These are phyloP conservation scores for Fragum whitleyi DNA, from an alignment of 2,888 invertebrate species.

Conservation along the genomic window DNA sequence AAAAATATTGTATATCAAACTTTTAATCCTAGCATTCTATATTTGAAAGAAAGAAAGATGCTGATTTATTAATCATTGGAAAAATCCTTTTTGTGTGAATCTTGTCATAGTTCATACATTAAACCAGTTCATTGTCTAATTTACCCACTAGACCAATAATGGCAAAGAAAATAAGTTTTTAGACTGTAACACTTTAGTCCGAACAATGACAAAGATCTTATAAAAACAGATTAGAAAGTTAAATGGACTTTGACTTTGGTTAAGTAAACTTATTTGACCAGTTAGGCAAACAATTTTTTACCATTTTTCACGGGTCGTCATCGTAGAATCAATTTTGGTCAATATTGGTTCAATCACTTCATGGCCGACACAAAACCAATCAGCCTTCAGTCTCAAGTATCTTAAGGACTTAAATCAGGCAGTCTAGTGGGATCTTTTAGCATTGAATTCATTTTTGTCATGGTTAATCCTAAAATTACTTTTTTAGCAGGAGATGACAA, in stretches of 20 bases:
- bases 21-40: too few species aligned
- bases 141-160: not conserved
- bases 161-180: constrained; percentile 3
- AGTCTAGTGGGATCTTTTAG: too few species aligned
- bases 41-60: too few species aligned
- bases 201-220: constrained; percentile 21
- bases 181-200: not conserved
- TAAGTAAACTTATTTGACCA: constrained; percentile 33
- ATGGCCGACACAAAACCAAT: not conserved
- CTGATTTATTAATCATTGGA: too few species aligned
- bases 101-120: not conserved
- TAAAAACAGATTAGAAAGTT: constrained; percentile 51
- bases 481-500: too few species aligned
- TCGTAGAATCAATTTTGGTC: not conserved
- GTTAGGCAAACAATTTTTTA: constrained; percentile 10
- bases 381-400: not conserved
- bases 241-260: constrained; percentile 36
- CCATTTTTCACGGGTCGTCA: constrained; percentile 19
- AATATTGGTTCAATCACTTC: constrained; percentile 15
- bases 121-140: not conserved
- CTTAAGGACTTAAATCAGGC: not conserved
- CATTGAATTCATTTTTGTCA: too few species aligned
- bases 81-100: not conserved
- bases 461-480: too few species aligned
- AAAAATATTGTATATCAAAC: too few species aligned